These are phyloP conservation scores for Oceanodroma leucorhoa DNA, from an alignment of 2,797 vertebrate species.

Conservation along the genomic window DNA sequence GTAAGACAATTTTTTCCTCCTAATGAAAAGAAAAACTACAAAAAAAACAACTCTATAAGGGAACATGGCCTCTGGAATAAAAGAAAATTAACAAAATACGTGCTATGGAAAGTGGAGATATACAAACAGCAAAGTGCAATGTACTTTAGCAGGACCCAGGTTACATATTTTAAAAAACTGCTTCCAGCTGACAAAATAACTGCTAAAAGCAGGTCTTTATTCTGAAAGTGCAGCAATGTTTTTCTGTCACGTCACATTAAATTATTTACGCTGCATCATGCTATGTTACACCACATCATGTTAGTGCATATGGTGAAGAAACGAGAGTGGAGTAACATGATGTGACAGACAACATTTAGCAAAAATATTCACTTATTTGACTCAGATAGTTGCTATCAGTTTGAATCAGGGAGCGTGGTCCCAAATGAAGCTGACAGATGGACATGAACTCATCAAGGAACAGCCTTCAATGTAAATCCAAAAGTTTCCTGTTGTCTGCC, in stretches of 20 bases:
- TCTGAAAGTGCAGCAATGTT: not conserved
- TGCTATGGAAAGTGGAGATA: not conserved
- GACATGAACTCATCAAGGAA: not conserved
- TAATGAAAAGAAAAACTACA: not conserved
- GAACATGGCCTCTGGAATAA: not conserved
- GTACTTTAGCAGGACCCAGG: not conserved
- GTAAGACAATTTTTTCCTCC: not conserved
- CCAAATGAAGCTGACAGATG: slow-evolving; percentile 17
- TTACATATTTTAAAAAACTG: not conserved
- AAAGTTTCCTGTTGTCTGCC: not conserved
- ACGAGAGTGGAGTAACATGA: slow-evolving; percentile 3
- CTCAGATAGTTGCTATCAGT: slow-evolving; percentile 35
- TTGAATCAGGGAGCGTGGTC: slow-evolving; percentile 7
- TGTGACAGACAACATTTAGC: slow-evolving; percentile 63
- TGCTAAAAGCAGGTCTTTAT: slow-evolving; percentile 31
- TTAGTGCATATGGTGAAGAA: not conserved
- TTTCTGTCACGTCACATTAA: slow-evolving; percentile 5
- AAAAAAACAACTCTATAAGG: accelerated
- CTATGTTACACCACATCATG: not conserved
- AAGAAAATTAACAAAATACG: not conserved
- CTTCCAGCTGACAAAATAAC: not conserved
- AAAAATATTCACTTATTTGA: slow-evolving; percentile 48
- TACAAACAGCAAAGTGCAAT: not conserved
- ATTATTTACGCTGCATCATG: not conserved
- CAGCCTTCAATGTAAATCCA: not conserved